Base-by-base conservation (phyloP, 2,113 vertebrate genomes). In the Oncorhynchus nerka region DNA sequence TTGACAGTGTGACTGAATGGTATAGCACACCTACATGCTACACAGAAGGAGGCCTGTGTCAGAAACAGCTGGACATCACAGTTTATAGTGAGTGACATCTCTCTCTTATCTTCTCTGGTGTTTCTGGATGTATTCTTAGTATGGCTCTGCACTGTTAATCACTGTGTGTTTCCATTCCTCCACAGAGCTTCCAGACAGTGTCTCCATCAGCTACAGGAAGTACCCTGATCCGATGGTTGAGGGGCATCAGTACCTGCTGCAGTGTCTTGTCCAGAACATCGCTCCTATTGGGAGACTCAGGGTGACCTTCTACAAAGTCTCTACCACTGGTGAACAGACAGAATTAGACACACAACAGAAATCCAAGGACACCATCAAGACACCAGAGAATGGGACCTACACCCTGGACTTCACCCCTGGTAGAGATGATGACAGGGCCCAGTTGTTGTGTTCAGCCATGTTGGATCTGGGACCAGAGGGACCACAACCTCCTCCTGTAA, bases 201-300 rank as follows among this genome's bases (percentile, higher is more conserved):
- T 91, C 6, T 74, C 80, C 32, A 1, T 89, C 69, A 70, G 73
- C 28, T 48, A 81, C 16, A 0, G 39, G 0, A n/a, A 71, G 22
- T 79, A 78, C 61, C 7, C 26, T 20, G 86, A 68, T 12, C 73
- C 82, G n/a, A 20, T 88, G 76, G 1, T 57, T 0, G 87, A 85
- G 68, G 83, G 75, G 0, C 0, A 62, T 0, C 26, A 16, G 45
- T 80, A 91, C 77, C 69, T 71, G 9, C 73, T 95, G 49, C n/a
- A 6, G 73, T 95, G 94, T 75, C 22, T 30, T 1, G 86, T 94
- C 13, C 0, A 0, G 0, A 7, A 75, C 0, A 89, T 86, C 0
- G 89, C 75, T 2, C 94, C 93, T 0, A 73, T 73, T 22, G 0
- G 4, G 32, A 57, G 78, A 12, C 87, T 94, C 79, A 66, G 0